Base-by-base conservation (phyloP, 2,888 invertebrate genomes). In the Blera fallax region DNA sequence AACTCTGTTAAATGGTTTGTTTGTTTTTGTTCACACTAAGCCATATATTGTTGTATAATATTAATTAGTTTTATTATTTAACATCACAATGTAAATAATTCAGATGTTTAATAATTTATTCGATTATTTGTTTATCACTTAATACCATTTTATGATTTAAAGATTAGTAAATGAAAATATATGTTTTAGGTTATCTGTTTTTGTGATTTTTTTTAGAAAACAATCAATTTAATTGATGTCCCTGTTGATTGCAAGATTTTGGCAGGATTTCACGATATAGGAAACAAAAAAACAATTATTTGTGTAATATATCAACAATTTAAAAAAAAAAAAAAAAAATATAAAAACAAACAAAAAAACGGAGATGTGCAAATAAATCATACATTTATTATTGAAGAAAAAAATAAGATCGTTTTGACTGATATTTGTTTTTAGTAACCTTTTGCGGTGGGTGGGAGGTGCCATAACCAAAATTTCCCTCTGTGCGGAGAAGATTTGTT, bases 361-460 rank as follows among this genome's bases (percentile, higher is more conserved):
- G 70, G 58, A 77, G 52, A 84, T 74, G 83, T 84, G 83, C 79
- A 84, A 79, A 84, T 84, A 84, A 79, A 84, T 84, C 73, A 84
- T 78, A 78, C 65, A 83, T 83, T 83, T 83, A 83, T 83, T 83
- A 84, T 74, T 83, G 73, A 84, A 73, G 16, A 24, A 60, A 43
- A 34, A 11, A 2, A 1, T 24, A 4, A 2, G 24, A 24, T 24
- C 24, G 24, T 24, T 24, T 24, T 24, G 24, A 24, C 2, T 24
- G 2, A 24, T 24, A 24, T 24, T n/a, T n/a, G n/a, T n/a, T n/a
- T n/a, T n/a, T n/a, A n/a, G n/a, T n/a, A n/a, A n/a, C n/a, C n/a
- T n/a, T n/a, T n/a, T n/a, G n/a, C n/a, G n/a, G n/a, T n/a, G n/a
- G n/a, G n/a, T n/a, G n/a, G n/a, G n/a, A n/a, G n/a, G n/a, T n/a